phyloP scores from a whole-genome alignment of 2,113 vertebrate genomes.

The Lota lota region DNA sequence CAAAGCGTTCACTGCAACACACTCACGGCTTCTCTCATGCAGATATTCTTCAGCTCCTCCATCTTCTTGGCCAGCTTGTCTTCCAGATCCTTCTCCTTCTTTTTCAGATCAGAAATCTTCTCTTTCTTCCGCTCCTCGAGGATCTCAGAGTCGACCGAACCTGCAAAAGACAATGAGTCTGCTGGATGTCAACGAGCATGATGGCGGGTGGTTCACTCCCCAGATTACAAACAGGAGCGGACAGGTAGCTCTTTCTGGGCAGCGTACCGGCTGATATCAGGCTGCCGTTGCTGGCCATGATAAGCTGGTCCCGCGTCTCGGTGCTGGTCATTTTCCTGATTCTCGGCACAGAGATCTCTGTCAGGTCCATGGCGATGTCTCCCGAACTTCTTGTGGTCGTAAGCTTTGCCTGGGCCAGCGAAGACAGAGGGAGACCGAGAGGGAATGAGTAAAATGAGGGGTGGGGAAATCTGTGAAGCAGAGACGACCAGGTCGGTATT shows the following conservation, averaged over 20 bases:
- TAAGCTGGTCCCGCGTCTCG: constrained; percentile 86
- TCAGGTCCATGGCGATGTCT: constrained; percentile 92
- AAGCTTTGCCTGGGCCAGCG: constrained; percentile 82
- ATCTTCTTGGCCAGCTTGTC: constrained; percentile 84
- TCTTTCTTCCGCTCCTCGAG: constrained; percentile 92
- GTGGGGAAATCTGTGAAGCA: not conserved
- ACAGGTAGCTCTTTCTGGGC: constrained; percentile 5
- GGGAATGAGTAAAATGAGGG: not conserved
- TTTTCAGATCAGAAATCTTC: constrained; percentile 88
- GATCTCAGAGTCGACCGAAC: constrained; percentile 89
- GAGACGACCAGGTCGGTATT: constrained; percentile 18
- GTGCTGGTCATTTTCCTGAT: constrained; percentile 78
- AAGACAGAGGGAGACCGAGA: not conserved
- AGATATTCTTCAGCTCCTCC: constrained; percentile 91
- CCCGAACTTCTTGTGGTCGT: constrained; percentile 86
- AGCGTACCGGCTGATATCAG: constrained; percentile 89
- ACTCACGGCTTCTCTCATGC: constrained; percentile 93
- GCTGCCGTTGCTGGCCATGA: constrained; percentile 95
- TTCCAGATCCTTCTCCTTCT: constrained; percentile 86
- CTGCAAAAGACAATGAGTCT: constrained; percentile 57
- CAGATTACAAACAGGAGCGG: too few relatives aligned
- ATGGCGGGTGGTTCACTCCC: too few relatives aligned
- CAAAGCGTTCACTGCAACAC: too few relatives aligned
- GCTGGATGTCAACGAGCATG: too few relatives aligned
- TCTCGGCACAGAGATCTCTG: constrained; percentile 78